Base-by-base conservation (phyloP, 2,113 vertebrate genomes). In the Syngnathus scovelli region DNA sequence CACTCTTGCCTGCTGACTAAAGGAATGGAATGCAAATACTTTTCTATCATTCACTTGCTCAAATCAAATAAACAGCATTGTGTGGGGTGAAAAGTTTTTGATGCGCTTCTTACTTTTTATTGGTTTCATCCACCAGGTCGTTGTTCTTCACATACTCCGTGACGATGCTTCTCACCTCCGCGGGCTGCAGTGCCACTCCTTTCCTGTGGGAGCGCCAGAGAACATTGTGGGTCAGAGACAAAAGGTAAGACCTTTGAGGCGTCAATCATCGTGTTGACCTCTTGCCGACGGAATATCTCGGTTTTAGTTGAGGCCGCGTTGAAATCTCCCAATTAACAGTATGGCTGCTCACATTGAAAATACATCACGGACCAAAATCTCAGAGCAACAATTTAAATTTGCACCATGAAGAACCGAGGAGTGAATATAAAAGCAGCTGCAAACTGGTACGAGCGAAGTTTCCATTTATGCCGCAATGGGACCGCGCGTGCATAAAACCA, bases 121-220 rank as follows among this genome's bases (percentile, higher is more conserved):
- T 96, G 64, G 86, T 83, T 71, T 91, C 88, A 83, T 96, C 89
- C 61, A 98, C 94, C 64, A 99, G 65, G 61, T 95, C 91, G 0
- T 98, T 96, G 21, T 59, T 90, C 89, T 98, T 98, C 69, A 94
- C 93, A 0, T 96, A 99, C 55, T 92, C 91, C 38, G 94, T 91
- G 85, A 98, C 61, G 27, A 93, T 75, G 11, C 70, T 89, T 84
- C 94, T 93, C 75, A 98, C 94, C 68, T 98, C 96, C 0, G 77
- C 78, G 41, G 91, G 87, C 7, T 93, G 91, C 8, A 99, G 89
- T 27, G 90, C 9, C 38, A 90, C 81, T 70, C 95, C 95, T 89
- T 95, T 99, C 78, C 97, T 99, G 74, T 44, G 63, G 64, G 19
- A 7, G 33, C 9, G 33, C 44, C 0, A 60, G 52, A 21, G 15